Percentiles rank a stretch among this genome's conserved stretches.
These are phyloP conservation scores for Atethmia centrago DNA, from an alignment of 2,888 invertebrate genomes.

Conservation along the genomic window DNA sequence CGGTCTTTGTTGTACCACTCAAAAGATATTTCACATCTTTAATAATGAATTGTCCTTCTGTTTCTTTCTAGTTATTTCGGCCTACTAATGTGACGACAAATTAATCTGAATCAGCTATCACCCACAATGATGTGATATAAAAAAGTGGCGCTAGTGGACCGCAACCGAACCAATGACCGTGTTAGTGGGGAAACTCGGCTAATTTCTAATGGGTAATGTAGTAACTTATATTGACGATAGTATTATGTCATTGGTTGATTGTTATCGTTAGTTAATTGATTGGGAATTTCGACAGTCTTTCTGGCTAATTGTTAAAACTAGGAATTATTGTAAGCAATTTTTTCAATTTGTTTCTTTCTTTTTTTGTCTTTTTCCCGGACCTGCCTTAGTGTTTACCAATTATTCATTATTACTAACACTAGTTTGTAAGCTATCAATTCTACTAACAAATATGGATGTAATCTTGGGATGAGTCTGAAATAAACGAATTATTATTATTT, in stretches of 20 bases:
- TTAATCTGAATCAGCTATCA: conserved; percentile 62
- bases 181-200: conserved; percentile 49
- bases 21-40: not conserved
- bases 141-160: conserved; percentile 53
- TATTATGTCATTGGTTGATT: conserved; percentile 31
- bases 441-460: no score
- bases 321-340: no score
- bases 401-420: no score
- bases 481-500: no score
- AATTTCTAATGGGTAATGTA: conserved; percentile 47
- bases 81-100: conserved; percentile 25
- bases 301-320: not conserved
- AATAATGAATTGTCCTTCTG: conserved; percentile 27
- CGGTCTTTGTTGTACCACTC: no score
- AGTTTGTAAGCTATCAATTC: no score
- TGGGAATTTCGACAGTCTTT: not conserved
- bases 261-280: conserved; percentile 16
- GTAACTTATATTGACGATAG: conserved; percentile 11
- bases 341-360: not conserved
- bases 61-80: not conserved
- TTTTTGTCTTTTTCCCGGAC: no score
- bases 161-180: conserved; percentile 55
- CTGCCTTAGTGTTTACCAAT: no score
- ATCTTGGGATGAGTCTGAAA: no score
- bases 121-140: conserved; percentile 47